Base-by-base conservation (phyloP, 2,797 vertebrate species). In the Sebastes diploproa region DNA sequence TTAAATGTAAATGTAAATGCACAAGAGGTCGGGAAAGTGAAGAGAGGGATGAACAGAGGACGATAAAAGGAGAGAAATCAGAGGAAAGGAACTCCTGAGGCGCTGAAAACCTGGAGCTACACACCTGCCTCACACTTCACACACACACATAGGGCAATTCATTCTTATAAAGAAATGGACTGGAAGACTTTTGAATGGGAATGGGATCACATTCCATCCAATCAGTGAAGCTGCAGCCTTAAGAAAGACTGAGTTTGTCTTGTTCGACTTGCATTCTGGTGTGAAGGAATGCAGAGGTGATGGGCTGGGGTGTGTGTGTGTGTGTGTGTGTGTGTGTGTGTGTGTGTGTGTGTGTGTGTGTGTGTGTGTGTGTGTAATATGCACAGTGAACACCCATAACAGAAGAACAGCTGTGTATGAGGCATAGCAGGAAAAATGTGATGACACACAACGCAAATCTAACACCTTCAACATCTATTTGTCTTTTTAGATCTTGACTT, bases 321-420 rank as follows among this genome's bases (percentile, higher is more conserved):
- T 30, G 32, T 32, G 32, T 32, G 30, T 32, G 8, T 32, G 32
- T 64, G 34, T 55, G 55, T 56, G 36, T 32, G 32, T 72, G 50
- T 38, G n/a, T n/a, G 7, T 64, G 7, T 64, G 55, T 56, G 36
- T 38, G 6, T 29, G 29, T 30, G 32, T 32, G 32, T 32, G 30
- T 32, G 8, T 32, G 32, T 64, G 34, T 55, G 55, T 56, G 36
- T 32, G 32, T 72, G 50, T 38, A 16, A 62, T 56, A 58, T 27
- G 46, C 25, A 18, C 36, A 70, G 52, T 50, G 65, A 79, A 64
- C 58, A 36, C 18, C 30, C 32, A 42, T 13, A 81, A 82, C 58
- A 72, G 27, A 61, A 23, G 63, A 83, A 61, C 88, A 85, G 87
- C 84, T 86, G 86, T 77, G 86, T 7, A 73, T 88, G 84, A 91